Base-by-base conservation (phyloP, 53 echinoderm and acorn worm genomes). In the Henricia sp. region DNA sequence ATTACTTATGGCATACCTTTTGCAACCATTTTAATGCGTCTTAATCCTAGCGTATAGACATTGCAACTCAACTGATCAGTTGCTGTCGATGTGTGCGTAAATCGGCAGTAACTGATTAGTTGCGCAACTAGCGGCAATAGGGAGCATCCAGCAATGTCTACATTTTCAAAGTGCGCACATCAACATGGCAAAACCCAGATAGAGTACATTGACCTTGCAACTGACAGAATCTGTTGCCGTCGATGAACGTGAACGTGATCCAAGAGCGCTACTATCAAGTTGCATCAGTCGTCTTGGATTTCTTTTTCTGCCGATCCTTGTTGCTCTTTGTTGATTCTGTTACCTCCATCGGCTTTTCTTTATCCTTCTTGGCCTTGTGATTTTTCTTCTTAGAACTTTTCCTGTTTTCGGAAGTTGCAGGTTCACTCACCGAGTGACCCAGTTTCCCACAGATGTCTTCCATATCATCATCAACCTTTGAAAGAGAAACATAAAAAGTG, bases 371-470 rank as follows among this genome's bases (percentile, higher is more conserved):
- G 48, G 8, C 48, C 48, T 46, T 46, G 8, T 46, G 8, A 8
- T 14, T 8, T 14, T 46, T 46, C 20, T 37, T 38, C 32, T 16
- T 38, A 10, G 12, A 39, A 38, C 37, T 37, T 19, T 27, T 60
- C 14, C 70, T 9, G 70, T 27, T 23, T 46, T 30, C 2, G 1
- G 1, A 16, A 44, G 0, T 25, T 70, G 44, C n/a, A n/a, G n/a
- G n/a, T n/a, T n/a, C n/a, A n/a, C n/a, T n/a, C n/a, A n/a, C 41
- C 42, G 77, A 43, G 6, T 59, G 13, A 1, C 43, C 29, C 16
- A 77, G 41, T 43, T 64, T 80, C 16, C 48, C 36, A 46, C 62
- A 80, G 50, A 80, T 80, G 20, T 48, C 64, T 34, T 80, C 64
- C 12, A 80, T 80, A 46, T 80, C 80, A 27, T 50, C 50, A 46